Evolutionary conservation across 1,140 invertebrate genomes (phyloP).

Genomic region (Tribolium castaneum): DNA sequence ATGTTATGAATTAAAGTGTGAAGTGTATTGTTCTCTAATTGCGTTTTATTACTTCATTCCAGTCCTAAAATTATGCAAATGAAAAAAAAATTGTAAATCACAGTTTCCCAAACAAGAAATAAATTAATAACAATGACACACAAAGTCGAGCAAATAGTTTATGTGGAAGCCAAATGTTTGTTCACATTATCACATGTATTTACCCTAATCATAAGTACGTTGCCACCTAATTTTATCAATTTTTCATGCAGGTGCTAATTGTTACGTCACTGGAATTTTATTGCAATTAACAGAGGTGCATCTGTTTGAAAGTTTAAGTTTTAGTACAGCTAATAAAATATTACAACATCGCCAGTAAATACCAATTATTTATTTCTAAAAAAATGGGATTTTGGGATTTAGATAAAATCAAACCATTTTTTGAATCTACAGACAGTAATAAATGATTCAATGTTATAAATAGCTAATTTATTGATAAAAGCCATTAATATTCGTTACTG

Average conservation of each 20-base stretch:
- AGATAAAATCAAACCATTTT: no score
- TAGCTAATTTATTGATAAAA: no score
- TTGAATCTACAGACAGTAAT: no score
- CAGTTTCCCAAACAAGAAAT: neutral
- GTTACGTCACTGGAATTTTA: neutral
- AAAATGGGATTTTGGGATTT: no score
- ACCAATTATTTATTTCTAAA: no score
- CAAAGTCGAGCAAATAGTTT: neutral
- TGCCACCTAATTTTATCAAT: neutral
- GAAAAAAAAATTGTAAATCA: neutral
- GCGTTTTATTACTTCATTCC: neutral
- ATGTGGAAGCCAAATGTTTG: neutral
- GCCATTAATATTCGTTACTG: no score
- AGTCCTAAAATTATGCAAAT: neutral
- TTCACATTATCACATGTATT: neutral
- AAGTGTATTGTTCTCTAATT: neutral
- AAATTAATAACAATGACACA: neutral
- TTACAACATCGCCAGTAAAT: no score
- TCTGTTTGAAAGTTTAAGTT: no score
- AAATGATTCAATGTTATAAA: no score
- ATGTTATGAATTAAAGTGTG: slow-evolving; percentile 10
- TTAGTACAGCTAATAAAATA: no score
- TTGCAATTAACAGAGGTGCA: neutral
- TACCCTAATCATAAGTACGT: neutral
- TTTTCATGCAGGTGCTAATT: neutral